Base-by-base conservation (phyloP, 2,797 vertebrate species). In the Diplodus puntazzo region DNA sequence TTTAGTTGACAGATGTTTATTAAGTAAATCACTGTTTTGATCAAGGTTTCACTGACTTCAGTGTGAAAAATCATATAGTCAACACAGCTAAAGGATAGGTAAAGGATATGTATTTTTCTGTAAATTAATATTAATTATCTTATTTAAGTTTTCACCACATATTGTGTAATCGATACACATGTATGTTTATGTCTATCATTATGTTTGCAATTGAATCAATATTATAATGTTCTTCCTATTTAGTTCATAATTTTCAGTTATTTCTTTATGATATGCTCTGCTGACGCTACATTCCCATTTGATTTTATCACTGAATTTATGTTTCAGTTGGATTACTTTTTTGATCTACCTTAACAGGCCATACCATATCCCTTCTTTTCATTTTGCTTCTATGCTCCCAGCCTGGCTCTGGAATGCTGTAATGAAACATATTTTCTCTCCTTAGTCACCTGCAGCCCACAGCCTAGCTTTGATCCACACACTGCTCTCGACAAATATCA, bases 341-440 rank as follows among this genome's bases (percentile, higher is more conserved):
- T 7, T 39, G 16, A 6, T 55, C 13, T 30, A 12, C n/a, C 45
- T 20, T 39, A 55, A 27, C 12, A 30, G 27, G 45, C 14, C 11
- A 2, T n/a, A 13, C 16, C 13, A 7, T 45, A 16, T 48, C 30
- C 10, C 16, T 58, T 83, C 85, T 80, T 39, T 54, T 69, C 30
- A 10, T 46, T 81, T 23, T 60, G 61, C 27, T 61, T 86, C 75
- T 67, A 50, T 67, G 64, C 59, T 73, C 48, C 39, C 55, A 73
- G 81, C 65, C 73, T 64, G 66, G 71, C 45, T n/a, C 68, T 80
- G 84, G 88, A 87, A 92, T 88, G 79, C 78, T 75, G 79, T 90
- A 91, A 92, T 93, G 87, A 94, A 93, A 91, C 87, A 87, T 87
- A 88, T 81, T 88, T 93, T 93, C 75, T 80, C 52, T 65, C 77